phyloP scores from a whole-genome alignment of 2,113 vertebrate genomes.

The Pipra filicauda region DNA sequence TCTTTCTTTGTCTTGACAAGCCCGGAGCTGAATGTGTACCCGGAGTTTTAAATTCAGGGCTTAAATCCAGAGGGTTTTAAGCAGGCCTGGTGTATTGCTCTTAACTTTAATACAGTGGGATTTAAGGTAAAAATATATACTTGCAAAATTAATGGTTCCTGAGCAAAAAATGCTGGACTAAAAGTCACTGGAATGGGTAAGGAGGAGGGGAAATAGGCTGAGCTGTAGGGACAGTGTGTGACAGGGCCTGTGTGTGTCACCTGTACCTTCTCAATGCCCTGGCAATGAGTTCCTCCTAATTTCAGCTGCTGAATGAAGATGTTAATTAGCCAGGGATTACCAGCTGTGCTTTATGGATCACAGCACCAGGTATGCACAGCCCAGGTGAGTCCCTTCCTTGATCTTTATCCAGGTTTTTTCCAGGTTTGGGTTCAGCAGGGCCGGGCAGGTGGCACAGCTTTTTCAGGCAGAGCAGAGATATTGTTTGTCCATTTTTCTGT shows the following conservation, averaged over 20 bases:
- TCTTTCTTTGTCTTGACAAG: not conserved
- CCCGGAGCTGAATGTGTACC: fast-evolving
- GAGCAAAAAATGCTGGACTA: not conserved
- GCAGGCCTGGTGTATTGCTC: not conserved
- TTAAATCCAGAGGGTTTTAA: not conserved
- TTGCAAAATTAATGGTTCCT: not conserved
- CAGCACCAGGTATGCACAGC: not conserved
- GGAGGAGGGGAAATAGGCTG: not conserved
- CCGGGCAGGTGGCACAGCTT: not conserved
- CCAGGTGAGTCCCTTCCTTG: not conserved
- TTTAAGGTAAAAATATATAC: not conserved
- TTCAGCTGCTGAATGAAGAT: not conserved
- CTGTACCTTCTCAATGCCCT: not conserved
- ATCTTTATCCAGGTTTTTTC: not conserved
- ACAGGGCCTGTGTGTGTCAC: fast-evolving
- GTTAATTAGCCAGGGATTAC: not conserved
- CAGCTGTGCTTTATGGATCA: not conserved
- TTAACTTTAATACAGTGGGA: not conserved
- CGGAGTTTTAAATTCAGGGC: not conserved
- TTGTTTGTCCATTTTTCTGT: not conserved
- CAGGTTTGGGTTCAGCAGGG: not conserved
- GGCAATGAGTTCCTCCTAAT: not conserved
- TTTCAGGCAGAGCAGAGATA: not conserved
- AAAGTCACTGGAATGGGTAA: not conserved
- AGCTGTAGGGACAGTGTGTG: not conserved